These are phyloP conservation scores for Ginglymostoma cirratum DNA, from an alignment of 2,113 vertebrate genomes.

Conservation along the genomic window DNA sequence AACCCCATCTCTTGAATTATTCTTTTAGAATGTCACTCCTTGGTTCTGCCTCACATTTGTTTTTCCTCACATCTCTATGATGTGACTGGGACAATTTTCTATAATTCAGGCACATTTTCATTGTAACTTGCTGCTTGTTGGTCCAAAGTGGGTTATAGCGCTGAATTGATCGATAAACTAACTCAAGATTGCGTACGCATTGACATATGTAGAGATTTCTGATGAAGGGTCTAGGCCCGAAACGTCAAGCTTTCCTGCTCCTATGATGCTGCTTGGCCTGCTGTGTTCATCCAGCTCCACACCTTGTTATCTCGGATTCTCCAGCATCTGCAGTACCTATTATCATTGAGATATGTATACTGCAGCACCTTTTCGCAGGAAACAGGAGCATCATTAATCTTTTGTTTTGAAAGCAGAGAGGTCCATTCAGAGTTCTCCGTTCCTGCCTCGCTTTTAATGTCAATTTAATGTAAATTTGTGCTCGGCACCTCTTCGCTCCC, in stretches of 20 bases:
- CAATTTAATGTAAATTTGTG: slow-evolving; percentile 6
- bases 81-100: background rate
- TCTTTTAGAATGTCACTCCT: background rate
- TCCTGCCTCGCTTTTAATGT: background rate
- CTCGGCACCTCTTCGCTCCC: background rate
- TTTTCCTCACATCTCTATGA: background rate
- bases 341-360: background rate
- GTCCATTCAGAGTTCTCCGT: background rate
- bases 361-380: slow-evolving; percentile 7
- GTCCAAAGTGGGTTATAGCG: background rate
- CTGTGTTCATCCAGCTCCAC: too few species aligned
- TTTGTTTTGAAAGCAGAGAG: slow-evolving; percentile 26
- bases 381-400: slow-evolving; percentile 15
- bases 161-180: background rate
- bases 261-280: too few species aligned
- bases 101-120: background rate
- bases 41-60: background rate
- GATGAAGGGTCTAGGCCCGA: too few species aligned
- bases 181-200: background rate
- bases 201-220: background rate
- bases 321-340: too few species aligned
- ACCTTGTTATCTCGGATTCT: too few species aligned
- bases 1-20: background rate
- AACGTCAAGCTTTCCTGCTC: too few species aligned
- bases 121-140: slow-evolving; percentile 2